These are phyloP conservation scores for Toxostoma redivivum DNA, from an alignment of 2,113 vertebrate species.

Conservation along the genomic window DNA sequence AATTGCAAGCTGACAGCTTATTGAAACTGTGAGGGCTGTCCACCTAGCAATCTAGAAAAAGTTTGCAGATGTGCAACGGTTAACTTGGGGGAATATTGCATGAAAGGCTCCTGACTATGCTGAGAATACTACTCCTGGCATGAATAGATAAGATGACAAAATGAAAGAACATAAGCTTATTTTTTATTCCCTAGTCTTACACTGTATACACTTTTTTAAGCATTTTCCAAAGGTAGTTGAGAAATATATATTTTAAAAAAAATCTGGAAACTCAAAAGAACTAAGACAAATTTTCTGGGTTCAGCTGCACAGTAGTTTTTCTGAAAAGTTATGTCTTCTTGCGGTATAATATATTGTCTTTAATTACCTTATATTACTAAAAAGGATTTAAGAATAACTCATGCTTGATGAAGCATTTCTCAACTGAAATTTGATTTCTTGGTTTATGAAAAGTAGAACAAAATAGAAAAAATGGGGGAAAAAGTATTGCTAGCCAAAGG, in stretches of 20 bases:
- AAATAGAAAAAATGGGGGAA: background rate
- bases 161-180: background rate
- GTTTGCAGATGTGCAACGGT: background rate
- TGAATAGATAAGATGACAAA: background rate
- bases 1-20: background rate
- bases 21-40: background rate
- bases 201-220: background rate
- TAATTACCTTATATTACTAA: background rate
- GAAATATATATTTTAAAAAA: background rate
- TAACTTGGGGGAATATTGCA: background rate
- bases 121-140: background rate
- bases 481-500: background rate
- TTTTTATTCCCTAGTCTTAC: background rate
- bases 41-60: background rate
- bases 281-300: background rate
- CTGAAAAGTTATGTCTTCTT: background rate
- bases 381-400: slow-evolving; percentile 2
- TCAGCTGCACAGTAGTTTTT: background rate
- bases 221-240: background rate
- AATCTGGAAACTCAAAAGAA: background rate
- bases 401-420: slow-evolving; percentile 15
- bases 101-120: background rate
- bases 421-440: slow-evolving; percentile 23
- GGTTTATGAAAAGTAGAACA: background rate
- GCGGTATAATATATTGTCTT: background rate